These are phyloP conservation scores for Scaptomyza tumidula DNA, from an alignment of 2,888 invertebrate genomes.

Conservation along the genomic window DNA sequence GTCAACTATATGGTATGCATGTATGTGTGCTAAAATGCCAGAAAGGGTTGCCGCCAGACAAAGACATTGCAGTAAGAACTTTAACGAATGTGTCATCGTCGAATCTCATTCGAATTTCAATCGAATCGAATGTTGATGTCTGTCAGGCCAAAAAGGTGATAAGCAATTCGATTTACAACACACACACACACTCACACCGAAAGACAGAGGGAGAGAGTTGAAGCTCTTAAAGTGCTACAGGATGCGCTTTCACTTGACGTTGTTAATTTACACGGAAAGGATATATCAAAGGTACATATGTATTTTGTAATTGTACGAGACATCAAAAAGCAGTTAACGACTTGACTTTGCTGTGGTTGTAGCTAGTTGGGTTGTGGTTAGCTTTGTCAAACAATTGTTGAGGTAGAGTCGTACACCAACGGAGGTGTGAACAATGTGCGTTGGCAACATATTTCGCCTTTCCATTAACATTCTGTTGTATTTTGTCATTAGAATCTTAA, in stretches of 20 bases:
- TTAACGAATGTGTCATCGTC: conserved; percentile 52
- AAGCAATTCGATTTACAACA: conserved; percentile 60
- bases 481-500: background rate
- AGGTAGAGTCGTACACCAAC: background rate
- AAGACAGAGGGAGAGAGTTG: background rate
- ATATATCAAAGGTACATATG: background rate
- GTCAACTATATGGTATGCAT: conserved; percentile 51
- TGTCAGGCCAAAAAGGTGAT: conserved; percentile 60
- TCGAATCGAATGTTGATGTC: conserved; percentile 46
- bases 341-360: background rate
- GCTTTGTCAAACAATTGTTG: background rate
- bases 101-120: conserved; percentile 8
- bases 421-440: conserved; percentile 1
- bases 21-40: conserved; percentile 39
- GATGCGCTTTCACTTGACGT: conserved; percentile 42
- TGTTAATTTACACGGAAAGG: conserved; percentile 33
- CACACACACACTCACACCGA: conserved; percentile 10
- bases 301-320: conserved; percentile 40
- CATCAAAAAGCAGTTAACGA: conserved; percentile 16
- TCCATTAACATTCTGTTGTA: background rate
- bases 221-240: conserved; percentile 22
- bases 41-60: conserved; percentile 45
- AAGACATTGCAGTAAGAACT: conserved; percentile 41
- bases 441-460: background rate
- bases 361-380: background rate